Evolutionary conservation across 2,797 vertebrate genomes (phyloP).

Genomic region (Acipenser transmontanus): DNA sequence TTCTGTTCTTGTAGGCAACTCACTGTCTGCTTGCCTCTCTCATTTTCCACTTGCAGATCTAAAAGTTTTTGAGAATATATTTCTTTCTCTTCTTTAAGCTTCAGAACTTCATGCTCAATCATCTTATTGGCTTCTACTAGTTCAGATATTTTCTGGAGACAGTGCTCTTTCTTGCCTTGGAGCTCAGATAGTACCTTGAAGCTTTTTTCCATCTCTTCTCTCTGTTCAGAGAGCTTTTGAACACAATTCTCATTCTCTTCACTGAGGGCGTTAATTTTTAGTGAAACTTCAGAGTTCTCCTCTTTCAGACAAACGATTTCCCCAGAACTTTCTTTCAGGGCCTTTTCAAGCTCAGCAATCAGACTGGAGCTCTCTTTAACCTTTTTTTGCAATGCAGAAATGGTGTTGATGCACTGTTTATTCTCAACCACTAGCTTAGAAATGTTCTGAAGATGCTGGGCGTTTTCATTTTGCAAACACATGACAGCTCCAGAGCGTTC

Average conservation of each 20-base stretch:
- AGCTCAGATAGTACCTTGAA: slow-evolving; percentile 8
- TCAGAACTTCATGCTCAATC: slow-evolving; percentile 35
- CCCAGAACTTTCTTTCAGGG: slow-evolving; percentile 28
- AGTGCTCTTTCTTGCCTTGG: not conserved
- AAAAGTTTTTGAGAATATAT: slow-evolving; percentile 26
- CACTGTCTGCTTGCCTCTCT: not conserved
- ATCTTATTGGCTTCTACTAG: not conserved
- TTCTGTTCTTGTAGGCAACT: slow-evolving; percentile 9
- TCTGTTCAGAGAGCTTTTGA: slow-evolving; percentile 56
- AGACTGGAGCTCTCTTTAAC: slow-evolving; percentile 13
- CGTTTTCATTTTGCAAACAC: no score
- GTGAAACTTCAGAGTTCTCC: slow-evolving; percentile 38
- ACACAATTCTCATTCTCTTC: slow-evolving; percentile 44
- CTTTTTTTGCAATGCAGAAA: no score
- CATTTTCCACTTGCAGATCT: slow-evolving; percentile 33
- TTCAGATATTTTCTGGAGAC: not conserved
- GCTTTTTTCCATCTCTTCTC: slow-evolving; percentile 38
- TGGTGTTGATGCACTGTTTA: no score
- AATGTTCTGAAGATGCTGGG: no score
- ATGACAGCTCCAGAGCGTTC: no score
- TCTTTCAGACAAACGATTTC: slow-evolving; percentile 33
- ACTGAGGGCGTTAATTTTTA: slow-evolving; percentile 27
- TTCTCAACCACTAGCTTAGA: no score
- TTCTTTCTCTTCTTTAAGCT: slow-evolving; percentile 48
- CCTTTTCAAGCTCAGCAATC: slow-evolving; percentile 17